phyloP scores from a whole-genome alignment of 2,797 vertebrate genomes.

The Schizothorax lantsangensis region DNA sequence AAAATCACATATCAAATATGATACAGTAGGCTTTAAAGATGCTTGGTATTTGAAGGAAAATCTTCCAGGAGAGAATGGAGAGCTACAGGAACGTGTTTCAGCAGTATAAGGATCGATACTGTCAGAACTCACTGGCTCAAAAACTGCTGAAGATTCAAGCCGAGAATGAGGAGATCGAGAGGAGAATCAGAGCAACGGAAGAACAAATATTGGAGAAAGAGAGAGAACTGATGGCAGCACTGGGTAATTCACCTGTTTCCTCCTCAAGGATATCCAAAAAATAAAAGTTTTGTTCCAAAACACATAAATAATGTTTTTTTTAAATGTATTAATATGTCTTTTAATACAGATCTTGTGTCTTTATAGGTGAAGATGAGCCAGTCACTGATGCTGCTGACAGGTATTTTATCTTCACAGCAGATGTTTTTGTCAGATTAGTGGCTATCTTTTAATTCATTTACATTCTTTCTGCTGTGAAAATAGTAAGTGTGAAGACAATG shows the following conservation, averaged over 20 bases:
- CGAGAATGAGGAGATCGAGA: slow-evolving; percentile 73
- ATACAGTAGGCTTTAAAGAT: background rate
- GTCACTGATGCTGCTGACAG: slow-evolving; percentile 19
- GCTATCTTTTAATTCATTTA: background rate
- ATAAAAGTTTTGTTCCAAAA: background rate
- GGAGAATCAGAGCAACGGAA: slow-evolving; percentile 70
- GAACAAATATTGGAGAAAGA: slow-evolving; percentile 72
- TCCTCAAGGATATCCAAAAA: background rate
- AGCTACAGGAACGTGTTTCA: slow-evolving; percentile 71
- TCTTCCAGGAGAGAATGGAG: slow-evolving; percentile 73
- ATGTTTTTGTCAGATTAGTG: background rate
- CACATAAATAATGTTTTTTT: background rate
- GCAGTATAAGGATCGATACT: slow-evolving; percentile 72
- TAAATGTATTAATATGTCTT: background rate
- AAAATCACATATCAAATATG: background rate
- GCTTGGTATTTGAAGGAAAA: slow-evolving; percentile 61
- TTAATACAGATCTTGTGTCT: slow-evolving; percentile 9
- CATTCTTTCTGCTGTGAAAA: background rate
- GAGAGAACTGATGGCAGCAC: slow-evolving; percentile 67
- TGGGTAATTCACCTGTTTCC: slow-evolving; percentile 62
- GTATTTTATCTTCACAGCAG: slow-evolving; percentile 27
- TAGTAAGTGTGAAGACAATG: slow-evolving; percentile 9
- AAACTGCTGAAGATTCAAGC: slow-evolving; percentile 72
- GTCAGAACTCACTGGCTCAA: slow-evolving; percentile 70
- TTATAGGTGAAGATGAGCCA: slow-evolving; percentile 19